phyloP scores from a whole-genome alignment of 2,888 invertebrate species.

The Phytoseiulus persimilis region DNA sequence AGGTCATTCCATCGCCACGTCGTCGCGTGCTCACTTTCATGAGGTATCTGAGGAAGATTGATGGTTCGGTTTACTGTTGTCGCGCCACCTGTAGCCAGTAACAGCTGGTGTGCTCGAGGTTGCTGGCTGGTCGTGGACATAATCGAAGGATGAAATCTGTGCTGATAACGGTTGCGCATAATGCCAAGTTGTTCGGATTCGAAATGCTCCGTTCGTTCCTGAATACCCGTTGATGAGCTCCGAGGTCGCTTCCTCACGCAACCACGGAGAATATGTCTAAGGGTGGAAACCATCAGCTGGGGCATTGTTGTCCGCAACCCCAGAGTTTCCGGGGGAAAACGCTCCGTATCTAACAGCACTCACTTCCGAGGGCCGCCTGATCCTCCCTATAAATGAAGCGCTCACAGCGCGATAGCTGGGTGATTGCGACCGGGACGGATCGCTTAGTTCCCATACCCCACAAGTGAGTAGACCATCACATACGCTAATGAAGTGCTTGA shows the following conservation, averaged over 20 bases:
- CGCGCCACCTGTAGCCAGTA: background rate
- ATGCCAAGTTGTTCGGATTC: too few relatives aligned
- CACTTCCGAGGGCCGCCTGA: background rate
- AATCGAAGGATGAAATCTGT: too few relatives aligned
- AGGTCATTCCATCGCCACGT: background rate
- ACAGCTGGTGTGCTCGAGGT: background rate
- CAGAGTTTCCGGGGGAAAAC: background rate
- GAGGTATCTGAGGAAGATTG: background rate
- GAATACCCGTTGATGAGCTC: too few relatives aligned
- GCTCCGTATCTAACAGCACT: background rate
- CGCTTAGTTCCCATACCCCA: background rate
- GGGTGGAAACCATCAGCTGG: too few relatives aligned
- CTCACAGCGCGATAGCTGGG: background rate
- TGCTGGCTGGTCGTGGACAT: too few relatives aligned
- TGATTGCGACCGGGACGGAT: background rate
- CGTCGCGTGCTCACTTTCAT: background rate
- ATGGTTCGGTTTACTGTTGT: background rate
- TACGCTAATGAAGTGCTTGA: background rate
- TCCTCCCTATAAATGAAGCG: background rate
- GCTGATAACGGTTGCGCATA: too few relatives aligned
- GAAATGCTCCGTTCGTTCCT: too few relatives aligned
- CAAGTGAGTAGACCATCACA: background rate
- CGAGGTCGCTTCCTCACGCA: too few relatives aligned
- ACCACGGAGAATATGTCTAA: too few relatives aligned
- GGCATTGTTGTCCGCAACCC: too few relatives aligned